Base-by-base conservation (phyloP, 2,797 vertebrate genomes). In the Oreortyx pictus region DNA sequence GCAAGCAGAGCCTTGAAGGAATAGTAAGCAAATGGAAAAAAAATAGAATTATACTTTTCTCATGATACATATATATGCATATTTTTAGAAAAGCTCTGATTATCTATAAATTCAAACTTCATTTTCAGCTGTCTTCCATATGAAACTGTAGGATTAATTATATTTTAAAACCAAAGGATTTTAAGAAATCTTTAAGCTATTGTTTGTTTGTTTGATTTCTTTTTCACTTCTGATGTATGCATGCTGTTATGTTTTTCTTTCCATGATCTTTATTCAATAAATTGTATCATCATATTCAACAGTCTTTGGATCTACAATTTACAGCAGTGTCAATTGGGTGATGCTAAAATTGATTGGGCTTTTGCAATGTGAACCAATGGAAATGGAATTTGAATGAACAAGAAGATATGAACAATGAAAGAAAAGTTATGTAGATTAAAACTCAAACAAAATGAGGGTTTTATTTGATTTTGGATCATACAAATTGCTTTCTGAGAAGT, bases 371-470 rank as follows among this genome's bases (percentile, higher is more conserved):
- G 65, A 93, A 86, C n/a, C 72, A 92, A n/a, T 50, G 41, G 56
- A 97, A 94, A 94, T 44, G 37, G 37, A 59, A 46, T 94, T 78
- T 94, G 75, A 94, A 75, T 60, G 17, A n/a, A 75, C 43, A 52
- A 54, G 41, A 18, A 84, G 7, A 25, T 85, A 49, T 1, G 12
- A 27, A 12, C 9, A 59, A 12, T 39, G 41, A 43, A 68, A 57
- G 20, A 76, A 22, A 27, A 79, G 11, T 23, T 47, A 47, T 12
- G 22, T 47, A 66, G 11, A 20, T 19, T 29, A 57, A 62, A 19
- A 65, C 2, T 25, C 17, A 24, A 82, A 64, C n/a, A 68, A 75
- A 77, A 57, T 12, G 3, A 43, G 37, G 37, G 37, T 39, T 39
- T 83, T 11, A 47, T 11, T 39, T 77, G 15, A 44, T 4, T 80